phyloP scores from a whole-genome alignment of 2,888 invertebrate species.

The Aricia artaxerxes region DNA sequence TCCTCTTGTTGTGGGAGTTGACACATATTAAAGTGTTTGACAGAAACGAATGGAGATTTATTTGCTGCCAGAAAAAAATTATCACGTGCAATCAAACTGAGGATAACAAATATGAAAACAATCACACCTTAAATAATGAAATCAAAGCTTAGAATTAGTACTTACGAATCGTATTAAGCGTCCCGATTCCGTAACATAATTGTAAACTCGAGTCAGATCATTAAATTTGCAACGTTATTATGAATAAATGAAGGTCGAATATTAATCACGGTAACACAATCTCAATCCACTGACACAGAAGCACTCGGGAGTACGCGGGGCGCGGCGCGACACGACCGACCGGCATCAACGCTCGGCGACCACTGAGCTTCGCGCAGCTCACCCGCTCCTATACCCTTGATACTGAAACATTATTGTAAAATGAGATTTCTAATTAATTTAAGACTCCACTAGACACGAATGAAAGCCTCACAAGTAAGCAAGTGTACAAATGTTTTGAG shows the following conservation, averaged over 20 bases:
- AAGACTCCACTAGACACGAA: neutral
- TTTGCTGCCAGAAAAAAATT: neutral
- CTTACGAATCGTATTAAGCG: slow-evolving; percentile 23
- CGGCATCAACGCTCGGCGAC: slow-evolving; percentile 56
- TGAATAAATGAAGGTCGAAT: slow-evolving; percentile 27
- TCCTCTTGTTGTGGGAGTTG: neutral
- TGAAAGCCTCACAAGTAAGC: neutral
- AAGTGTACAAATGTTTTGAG: neutral
- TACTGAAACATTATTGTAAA: slow-evolving; percentile 26
- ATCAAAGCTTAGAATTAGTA: neutral
- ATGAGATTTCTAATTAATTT: slow-evolving; percentile 26
- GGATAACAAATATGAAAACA: neutral
- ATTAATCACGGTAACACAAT: slow-evolving; percentile 40
- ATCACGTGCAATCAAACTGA: neutral
- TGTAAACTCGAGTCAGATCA: slow-evolving; percentile 5
- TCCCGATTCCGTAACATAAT: slow-evolving; percentile 24
- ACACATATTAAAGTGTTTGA: neutral
- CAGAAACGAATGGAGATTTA: neutral
- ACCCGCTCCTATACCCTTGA: slow-evolving; percentile 32
- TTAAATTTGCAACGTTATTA: slow-evolving; percentile 27
- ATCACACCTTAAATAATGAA: neutral
- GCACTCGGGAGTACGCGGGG: slow-evolving; percentile 53
- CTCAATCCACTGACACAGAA: slow-evolving; percentile 45
- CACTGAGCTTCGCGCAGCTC: slow-evolving; percentile 65
- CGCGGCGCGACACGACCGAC: slow-evolving; percentile 48